A percentile compares a stretch with the other conserved stretches of the same genome.
Conservation (phyloP, 2,888 invertebrate species). For the Lottia gigantea region DNA sequence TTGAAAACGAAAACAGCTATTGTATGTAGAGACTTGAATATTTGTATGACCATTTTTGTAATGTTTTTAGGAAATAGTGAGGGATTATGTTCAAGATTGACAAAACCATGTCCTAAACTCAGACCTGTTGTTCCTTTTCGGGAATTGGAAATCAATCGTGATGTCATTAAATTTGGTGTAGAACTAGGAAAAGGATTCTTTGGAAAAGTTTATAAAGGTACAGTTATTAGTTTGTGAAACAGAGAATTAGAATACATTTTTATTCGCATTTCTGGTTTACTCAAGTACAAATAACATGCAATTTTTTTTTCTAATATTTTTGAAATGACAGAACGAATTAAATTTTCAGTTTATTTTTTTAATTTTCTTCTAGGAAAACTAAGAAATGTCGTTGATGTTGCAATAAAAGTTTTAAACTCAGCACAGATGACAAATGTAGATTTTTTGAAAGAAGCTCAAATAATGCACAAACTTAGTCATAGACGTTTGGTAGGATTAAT, state of each 20-base stretch:
- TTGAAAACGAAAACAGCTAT: too few species aligned
- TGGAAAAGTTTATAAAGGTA: conserved; percentile 91
- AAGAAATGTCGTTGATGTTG: conserved; percentile 94
- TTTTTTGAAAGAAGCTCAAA: conserved; percentile 84
- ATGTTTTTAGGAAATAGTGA: conserved; percentile 83
- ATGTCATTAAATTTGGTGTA: conserved; percentile 85
- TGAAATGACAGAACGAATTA: too few species aligned
- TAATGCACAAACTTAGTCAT: conserved; percentile 65
- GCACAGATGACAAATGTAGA: conserved; percentile 94
- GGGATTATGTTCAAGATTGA: conserved; percentile 93
- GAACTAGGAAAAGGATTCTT: conserved; percentile 96
- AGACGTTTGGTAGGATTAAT: conserved; percentile 87
- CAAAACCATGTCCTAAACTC: conserved; percentile 87
- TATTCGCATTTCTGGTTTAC: too few species aligned
- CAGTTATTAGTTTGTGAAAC: background rate
- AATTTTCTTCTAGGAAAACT: conserved; percentile 76
- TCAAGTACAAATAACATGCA: too few species aligned
- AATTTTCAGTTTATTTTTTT: too few species aligned
- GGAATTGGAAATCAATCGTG: conserved; percentile 96
- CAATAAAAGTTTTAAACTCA: conserved; percentile 94
- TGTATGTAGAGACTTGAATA: too few species aligned
- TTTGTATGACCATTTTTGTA: background rate
- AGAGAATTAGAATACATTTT: too few species aligned
- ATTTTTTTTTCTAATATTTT: too few species aligned
- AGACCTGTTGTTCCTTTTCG: conserved; percentile 96